Percentiles rank a stretch among this genome's conserved stretches.
Conservation (phyloP, 2,797 vertebrate species). For the Arremon brunneinucha region DNA sequence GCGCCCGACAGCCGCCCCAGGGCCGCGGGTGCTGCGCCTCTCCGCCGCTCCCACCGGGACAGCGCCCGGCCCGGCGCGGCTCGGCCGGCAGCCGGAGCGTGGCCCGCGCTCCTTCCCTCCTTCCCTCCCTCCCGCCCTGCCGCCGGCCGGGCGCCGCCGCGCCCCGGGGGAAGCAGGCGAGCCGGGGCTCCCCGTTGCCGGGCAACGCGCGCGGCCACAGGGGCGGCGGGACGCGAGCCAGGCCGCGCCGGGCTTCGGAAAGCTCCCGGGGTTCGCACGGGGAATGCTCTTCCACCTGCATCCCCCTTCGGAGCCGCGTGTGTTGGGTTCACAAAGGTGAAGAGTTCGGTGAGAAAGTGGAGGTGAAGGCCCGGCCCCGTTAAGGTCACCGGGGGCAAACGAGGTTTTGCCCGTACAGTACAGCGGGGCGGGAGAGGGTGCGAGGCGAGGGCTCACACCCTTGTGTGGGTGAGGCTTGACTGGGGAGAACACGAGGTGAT, state of each 20-base stretch:
- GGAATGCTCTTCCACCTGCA: not conserved
- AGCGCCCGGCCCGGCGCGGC: not conserved
- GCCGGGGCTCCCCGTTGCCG: not conserved
- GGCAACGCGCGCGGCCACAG: not conserved
- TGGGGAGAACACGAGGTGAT: rapidly evolving
- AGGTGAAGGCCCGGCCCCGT: not conserved
- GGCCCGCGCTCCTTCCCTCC: no score
- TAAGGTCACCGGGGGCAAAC: not conserved
- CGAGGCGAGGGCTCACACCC: no score
- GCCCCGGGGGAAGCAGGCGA: not conserved
- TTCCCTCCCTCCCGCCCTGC: no score
- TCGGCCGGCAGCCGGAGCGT: no score
- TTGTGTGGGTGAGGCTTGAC: not conserved
- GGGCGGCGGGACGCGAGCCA: rapidly evolving
- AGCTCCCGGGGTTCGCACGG: not conserved
- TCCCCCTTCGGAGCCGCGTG: rapidly evolving
- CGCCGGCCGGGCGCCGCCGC: not conserved
- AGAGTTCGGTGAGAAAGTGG: not conserved
- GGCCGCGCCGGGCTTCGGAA: not conserved
- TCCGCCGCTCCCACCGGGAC: not conserved
- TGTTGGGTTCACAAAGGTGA: not conserved
- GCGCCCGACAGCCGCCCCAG: not conserved
- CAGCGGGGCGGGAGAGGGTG: rapidly evolving
- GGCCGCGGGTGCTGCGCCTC: not conserved
- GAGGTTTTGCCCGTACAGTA: rapidly evolving